phyloP scores from a whole-genome alignment of 2,797 vertebrate species.

The Coccyzus lansbergi region DNA sequence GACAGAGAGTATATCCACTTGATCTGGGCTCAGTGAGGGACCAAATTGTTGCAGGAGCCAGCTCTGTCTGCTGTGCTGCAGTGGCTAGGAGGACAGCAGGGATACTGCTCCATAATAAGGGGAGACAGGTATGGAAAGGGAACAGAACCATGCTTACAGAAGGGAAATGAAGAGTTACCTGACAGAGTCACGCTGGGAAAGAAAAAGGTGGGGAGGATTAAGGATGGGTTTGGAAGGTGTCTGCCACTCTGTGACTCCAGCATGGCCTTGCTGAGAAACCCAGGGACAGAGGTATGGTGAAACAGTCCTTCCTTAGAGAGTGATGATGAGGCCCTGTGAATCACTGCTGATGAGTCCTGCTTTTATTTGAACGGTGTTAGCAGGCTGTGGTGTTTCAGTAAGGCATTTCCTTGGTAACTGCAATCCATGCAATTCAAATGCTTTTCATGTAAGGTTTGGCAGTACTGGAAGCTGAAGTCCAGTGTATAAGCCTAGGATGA shows the following conservation, averaged over 20 bases:
- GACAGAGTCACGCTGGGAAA: background rate
- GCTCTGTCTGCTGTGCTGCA: background rate
- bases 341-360: background rate
- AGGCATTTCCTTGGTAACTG: conserved; percentile 18
- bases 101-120: background rate
- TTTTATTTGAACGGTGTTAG: background rate
- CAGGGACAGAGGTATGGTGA: rapidly evolving
- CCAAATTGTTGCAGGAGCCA: background rate
- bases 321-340: background rate
- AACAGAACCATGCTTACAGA: background rate
- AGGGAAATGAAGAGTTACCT: background rate
- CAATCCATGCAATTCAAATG: background rate
- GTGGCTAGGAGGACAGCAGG: background rate
- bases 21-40: background rate
- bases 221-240: background rate
- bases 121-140: background rate
- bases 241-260: background rate
- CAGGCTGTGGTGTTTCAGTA: background rate
- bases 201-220: background rate
- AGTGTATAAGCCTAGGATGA: background rate
- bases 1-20: background rate
- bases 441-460: background rate
- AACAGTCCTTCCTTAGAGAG: background rate
- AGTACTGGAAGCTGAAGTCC: background rate
- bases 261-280: background rate